Evolutionary conservation across 2,113 vertebrate species (phyloP).

Genomic region (Capricornis sumatraensis): DNA sequence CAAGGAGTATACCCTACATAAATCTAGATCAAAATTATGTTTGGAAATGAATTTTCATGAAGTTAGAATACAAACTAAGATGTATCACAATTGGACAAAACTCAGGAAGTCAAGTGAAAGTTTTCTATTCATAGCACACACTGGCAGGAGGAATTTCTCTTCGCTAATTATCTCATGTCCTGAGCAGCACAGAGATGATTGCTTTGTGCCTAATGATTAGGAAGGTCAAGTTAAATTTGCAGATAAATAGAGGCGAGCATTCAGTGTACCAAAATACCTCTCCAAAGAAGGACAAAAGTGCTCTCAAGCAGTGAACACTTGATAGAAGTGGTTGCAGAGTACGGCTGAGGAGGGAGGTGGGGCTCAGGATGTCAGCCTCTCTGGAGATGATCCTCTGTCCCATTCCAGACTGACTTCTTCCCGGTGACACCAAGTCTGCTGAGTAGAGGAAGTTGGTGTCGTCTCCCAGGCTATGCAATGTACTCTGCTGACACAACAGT

Average conservation of each 20-base stretch:
- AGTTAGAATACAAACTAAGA: slow-evolving; percentile 32
- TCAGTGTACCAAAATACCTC: neutral
- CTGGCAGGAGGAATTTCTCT: slow-evolving; percentile 38
- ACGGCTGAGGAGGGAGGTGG: neutral
- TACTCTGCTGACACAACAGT: neutral
- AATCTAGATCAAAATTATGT: slow-evolving; percentile 23
- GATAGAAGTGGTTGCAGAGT: neutral
- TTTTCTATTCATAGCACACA: slow-evolving; percentile 51
- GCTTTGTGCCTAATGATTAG: slow-evolving; percentile 51
- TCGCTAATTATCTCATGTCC: slow-evolving; percentile 49
- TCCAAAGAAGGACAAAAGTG: neutral
- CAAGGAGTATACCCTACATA: neutral
- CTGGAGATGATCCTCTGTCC: neutral
- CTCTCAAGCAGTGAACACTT: neutral
- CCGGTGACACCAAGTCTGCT: too few species aligned
- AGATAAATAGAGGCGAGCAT: slow-evolving; percentile 21
- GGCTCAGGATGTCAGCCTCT: neutral
- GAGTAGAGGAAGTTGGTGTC: neutral
- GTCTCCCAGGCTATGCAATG: neutral
- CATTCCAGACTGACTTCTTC: neutral
- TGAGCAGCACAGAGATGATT: slow-evolving; percentile 53
- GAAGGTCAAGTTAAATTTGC: slow-evolving; percentile 46
- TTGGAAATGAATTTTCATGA: slow-evolving; percentile 18
- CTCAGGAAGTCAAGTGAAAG: slow-evolving; percentile 40
- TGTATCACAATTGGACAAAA: slow-evolving; percentile 37